Conservation (phyloP, 1,140 invertebrate genomes). For the Leucophenga varia region DNA sequence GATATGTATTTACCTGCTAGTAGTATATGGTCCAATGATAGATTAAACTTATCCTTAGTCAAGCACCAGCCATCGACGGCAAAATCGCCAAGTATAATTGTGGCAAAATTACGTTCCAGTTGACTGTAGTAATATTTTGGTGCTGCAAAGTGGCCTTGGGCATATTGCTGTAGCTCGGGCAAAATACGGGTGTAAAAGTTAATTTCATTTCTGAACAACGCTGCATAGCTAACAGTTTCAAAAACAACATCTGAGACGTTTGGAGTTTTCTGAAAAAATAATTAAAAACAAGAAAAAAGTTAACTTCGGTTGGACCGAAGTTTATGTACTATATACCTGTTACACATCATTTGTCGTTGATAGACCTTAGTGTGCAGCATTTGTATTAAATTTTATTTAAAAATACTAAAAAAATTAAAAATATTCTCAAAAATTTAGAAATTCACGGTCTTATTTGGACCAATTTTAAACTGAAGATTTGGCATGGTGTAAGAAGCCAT, state of each 20-base stretch:
- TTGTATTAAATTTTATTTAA: too few species aligned
- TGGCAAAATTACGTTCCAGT: conserved; percentile 16
- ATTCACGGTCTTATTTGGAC: too few species aligned
- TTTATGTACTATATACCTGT: too few species aligned
- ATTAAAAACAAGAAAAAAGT: neutral
- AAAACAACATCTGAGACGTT: conserved; percentile 21
- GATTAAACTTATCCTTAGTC: conserved; percentile 27
- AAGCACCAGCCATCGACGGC: conserved; percentile 30
- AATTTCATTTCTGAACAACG: conserved; percentile 41
- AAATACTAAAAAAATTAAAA: too few species aligned
- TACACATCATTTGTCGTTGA: too few species aligned
- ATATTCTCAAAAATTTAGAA: too few species aligned
- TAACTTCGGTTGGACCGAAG: too few species aligned
- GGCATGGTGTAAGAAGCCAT: too few species aligned
- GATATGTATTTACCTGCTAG: conserved; percentile 25
- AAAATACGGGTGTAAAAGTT: conserved; percentile 36
- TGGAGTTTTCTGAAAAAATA: conserved; percentile 48
- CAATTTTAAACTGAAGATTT: too few species aligned
- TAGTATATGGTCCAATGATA: conserved; percentile 20
- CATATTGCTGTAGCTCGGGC: conserved; percentile 26
- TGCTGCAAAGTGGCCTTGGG: conserved; percentile 19
- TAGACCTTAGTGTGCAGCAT: too few species aligned
- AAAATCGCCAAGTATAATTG: conserved; percentile 38
- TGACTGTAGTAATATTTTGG: conserved; percentile 45
- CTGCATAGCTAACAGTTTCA: conserved; percentile 24